phyloP scores from a whole-genome alignment of 2,113 vertebrate genomes.

The Progne subis region DNA sequence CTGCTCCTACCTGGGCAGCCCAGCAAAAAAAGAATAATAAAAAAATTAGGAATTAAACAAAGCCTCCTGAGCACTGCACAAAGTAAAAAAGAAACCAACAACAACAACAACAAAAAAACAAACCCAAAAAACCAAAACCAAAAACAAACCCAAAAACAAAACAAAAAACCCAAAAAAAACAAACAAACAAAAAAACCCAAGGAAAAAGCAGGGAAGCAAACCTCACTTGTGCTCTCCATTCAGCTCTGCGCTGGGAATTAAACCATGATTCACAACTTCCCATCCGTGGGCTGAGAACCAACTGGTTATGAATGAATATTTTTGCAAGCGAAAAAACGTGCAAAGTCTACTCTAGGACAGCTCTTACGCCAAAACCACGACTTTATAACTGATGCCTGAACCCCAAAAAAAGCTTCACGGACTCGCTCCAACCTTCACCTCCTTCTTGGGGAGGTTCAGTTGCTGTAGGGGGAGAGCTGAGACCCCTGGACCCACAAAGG shows the following conservation, averaged over 20 bases:
- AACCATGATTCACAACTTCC: not conserved
- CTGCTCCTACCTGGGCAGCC: no score
- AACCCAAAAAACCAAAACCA: not conserved
- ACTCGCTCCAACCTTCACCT: no score
- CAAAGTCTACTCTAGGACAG: rapidly evolving
- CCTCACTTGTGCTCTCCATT: not conserved
- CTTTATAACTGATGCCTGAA: rapidly evolving
- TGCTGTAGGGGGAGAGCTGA: not conserved
- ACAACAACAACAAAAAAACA: not conserved
- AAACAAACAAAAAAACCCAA: not conserved
- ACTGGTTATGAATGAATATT: not conserved
- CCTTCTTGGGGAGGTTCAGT: not conserved
- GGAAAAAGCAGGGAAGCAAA: not conserved
- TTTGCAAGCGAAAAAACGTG: rapidly evolving
- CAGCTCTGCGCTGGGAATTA: not conserved
- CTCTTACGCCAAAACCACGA: rapidly evolving
- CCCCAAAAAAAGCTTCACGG: not conserved
- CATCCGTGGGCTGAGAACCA: not conserved
- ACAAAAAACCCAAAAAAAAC: no score
- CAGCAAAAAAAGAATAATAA: not conserved
- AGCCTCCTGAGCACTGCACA: rapidly evolving
- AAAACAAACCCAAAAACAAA: not conserved
- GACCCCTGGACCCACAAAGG: not conserved
- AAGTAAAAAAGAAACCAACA: no score
- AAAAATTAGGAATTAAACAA: rapidly evolving